phyloP scores from a whole-genome alignment of 1,140 invertebrate genomes.

The Sminthurides bifidus region DNA sequence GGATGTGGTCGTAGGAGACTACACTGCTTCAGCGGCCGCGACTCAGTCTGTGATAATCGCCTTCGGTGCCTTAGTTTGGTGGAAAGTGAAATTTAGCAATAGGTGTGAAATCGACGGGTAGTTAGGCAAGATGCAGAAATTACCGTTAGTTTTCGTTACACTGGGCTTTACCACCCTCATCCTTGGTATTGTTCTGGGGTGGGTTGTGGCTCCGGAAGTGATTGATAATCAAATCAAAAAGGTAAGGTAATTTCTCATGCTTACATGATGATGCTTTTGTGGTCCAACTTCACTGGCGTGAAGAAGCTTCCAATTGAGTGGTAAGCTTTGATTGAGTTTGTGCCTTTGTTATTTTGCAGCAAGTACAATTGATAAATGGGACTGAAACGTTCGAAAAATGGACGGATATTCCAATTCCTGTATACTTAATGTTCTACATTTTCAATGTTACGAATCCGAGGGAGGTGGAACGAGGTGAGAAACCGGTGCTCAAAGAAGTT shows the following conservation, averaged over 20 bases:
- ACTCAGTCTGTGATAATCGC: too few species aligned
- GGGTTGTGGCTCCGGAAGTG: conserved; percentile 18
- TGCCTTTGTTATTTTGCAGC: conserved; percentile 7
- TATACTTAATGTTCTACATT: conserved; percentile 42
- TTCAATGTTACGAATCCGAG: conserved; percentile 42
- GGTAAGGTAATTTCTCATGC: conserved; percentile 6
- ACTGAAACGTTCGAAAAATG: conserved; percentile 21
- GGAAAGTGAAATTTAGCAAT: too few species aligned
- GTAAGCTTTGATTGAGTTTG: neutral
- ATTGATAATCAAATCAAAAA: conserved; percentile 24
- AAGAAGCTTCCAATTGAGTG: neutral
- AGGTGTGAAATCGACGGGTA: too few species aligned
- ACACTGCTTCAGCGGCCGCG: too few species aligned
- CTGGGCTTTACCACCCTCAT: conserved; percentile 16
- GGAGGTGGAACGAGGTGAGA: conserved; percentile 32
- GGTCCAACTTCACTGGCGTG: neutral
- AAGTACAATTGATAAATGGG: conserved; percentile 12
- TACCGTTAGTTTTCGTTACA: conserved; percentile 12
- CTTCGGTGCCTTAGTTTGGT: too few species aligned
- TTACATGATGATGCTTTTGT: neutral
- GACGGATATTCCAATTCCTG: conserved; percentile 36
- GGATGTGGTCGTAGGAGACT: too few species aligned
- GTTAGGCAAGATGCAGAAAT: conserved; percentile 15
- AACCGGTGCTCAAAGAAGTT: conserved; percentile 7
- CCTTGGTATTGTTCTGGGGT: conserved; percentile 18